Base-by-base conservation (phyloP, 2,888 invertebrate species). In the Hirtodrosophila trivittata region DNA sequence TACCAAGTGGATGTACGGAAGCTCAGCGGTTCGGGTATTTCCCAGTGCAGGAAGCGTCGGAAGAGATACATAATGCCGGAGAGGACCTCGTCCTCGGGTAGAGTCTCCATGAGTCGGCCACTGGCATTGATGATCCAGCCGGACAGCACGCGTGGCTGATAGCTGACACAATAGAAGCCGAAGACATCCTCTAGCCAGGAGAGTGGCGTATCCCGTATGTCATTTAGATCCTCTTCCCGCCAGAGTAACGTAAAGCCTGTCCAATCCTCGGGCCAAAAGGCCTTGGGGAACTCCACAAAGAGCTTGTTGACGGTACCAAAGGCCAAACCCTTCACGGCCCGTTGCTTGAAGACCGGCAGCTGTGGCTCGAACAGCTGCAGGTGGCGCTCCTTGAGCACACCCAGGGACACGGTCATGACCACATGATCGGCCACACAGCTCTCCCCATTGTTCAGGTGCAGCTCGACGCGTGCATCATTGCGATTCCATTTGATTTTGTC, bases 81-180 rank as follows among this genome's bases (percentile, higher is more conserved):
- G 0, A 89, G 68, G 7, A 91, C 74, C 49, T 92, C 91, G 12
- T 92, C 90, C 43, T 93, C 92, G 0, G 92, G 84, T 33, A 94
- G 83, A 1, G 88, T 88, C 88, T 96, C 96, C 89, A 94, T 92
- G 51, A 92, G 89, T 59, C 91, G 90, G 0, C 94, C 94, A 74
- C 92, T 92, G 38, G 92, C 89, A 1, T 95, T 95, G 42, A 92
- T 92, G n/a, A 95, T 91, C 95, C 95, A 95, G 0, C 93, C 95
- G 52, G 94, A 92, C 25, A 96, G 88, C n/a, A 94, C 91, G 26
- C 92, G 91, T 0, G 94, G 93, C 78, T 94, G 93, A 75, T 92
- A 92, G 73, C 93, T 93, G 4, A 94, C 92, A 5, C 92, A 91
- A 83, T 94, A 94, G 88, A 95, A 95, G 52, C 94, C 93, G 78